A percentile compares a stretch with the other conserved stretches of the same genome.
phyloP scores from a whole-genome alignment of 2,113 vertebrate species.

The Chamaetylas fuelleborni region DNA sequence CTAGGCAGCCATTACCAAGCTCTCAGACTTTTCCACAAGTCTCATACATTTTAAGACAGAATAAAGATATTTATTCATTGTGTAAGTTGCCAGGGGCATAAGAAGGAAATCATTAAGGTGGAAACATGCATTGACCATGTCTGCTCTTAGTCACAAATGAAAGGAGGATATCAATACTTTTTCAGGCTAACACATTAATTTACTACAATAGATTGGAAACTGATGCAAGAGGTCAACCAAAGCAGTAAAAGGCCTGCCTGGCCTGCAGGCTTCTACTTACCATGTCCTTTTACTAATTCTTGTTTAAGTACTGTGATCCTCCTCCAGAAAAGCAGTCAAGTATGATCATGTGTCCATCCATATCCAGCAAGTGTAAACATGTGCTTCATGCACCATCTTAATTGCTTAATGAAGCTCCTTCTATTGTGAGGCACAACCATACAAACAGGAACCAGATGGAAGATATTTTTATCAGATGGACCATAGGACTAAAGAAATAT shows the following conservation, averaged over 20 bases:
- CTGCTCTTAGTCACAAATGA: not conserved
- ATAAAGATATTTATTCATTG: not conserved
- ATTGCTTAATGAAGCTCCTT: constrained; percentile 35
- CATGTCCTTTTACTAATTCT: not conserved
- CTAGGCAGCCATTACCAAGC: not conserved
- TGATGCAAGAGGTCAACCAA: not conserved
- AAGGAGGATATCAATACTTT: not conserved
- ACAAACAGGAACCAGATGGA: constrained; percentile 1
- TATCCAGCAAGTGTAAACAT: not conserved
- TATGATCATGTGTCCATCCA: not conserved
- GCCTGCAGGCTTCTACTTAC: not conserved
- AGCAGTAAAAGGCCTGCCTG: not conserved
- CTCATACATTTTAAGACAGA: not conserved
- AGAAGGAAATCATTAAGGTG: not conserved
- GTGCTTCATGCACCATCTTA: not conserved
- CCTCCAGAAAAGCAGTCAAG: not conserved
- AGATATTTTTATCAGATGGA: constrained; percentile 22
- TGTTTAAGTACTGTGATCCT: not conserved
- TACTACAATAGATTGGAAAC: constrained; percentile 7
- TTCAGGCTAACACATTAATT: not conserved
- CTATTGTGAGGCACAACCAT: not conserved
- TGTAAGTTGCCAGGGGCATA: not conserved
- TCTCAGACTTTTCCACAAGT: not conserved
- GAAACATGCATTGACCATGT: not conserved
- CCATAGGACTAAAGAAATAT: not conserved